Conservation (phyloP, 2,113 vertebrate species). For the Oriolus oriolus region DNA sequence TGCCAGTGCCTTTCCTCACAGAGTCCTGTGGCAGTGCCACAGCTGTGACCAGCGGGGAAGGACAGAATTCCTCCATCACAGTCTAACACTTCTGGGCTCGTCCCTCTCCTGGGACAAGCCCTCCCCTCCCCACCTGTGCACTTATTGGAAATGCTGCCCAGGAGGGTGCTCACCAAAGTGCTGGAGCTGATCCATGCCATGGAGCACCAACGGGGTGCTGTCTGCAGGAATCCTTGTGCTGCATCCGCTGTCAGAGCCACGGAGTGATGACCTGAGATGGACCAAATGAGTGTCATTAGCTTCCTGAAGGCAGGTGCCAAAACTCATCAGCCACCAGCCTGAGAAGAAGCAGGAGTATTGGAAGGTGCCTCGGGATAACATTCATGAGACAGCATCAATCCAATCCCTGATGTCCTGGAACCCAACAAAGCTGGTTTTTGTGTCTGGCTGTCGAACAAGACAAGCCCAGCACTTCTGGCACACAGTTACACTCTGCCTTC, state of each 20-base stretch:
- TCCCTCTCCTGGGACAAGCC: not conserved
- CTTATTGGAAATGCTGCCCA: not conserved
- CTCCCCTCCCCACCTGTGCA: not conserved
- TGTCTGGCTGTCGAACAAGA: not conserved
- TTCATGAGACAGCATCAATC: not conserved
- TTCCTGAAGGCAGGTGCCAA: not conserved
- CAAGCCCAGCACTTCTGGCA: not conserved
- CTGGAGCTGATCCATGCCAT: not conserved
- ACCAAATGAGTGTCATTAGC: not conserved
- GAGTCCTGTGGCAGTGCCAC: not conserved
- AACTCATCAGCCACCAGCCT: not conserved
- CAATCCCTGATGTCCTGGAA: not conserved
- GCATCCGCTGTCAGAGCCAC: not conserved
- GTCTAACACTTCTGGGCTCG: not conserved
- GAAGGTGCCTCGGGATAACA: not conserved
- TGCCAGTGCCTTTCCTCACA: not conserved
- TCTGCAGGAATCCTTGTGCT: not conserved
- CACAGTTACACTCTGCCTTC: not conserved
- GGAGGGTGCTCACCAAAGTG: not conserved
- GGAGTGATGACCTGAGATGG: not conserved
- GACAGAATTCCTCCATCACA: not conserved
- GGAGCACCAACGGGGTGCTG: rapidly evolving
- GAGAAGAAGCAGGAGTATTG: not conserved
- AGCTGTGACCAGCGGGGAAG: not conserved
- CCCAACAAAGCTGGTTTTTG: not conserved